phyloP scores from a whole-genome alignment of 2,113 vertebrate species.

The Proterorhinus semilunaris region DNA sequence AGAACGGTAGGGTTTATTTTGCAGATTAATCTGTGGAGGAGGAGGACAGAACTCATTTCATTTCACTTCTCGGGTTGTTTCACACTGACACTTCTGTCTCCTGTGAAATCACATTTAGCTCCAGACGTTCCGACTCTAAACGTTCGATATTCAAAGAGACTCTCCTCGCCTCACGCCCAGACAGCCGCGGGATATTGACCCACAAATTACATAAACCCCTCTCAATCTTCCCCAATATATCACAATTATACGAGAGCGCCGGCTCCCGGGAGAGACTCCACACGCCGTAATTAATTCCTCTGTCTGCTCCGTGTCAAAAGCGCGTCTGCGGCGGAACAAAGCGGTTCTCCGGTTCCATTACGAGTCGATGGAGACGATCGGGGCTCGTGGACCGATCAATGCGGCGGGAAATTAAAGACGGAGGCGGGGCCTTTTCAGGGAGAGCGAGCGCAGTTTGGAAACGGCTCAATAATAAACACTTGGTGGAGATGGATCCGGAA shows the following conservation, averaged over 20 bases:
- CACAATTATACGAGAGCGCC: not conserved
- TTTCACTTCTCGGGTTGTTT: too few relatives aligned
- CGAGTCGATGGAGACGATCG: conserved; percentile 51
- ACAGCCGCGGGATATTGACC: not conserved
- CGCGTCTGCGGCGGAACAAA: not conserved
- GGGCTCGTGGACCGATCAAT: conserved; percentile 50
- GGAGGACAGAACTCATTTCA: too few relatives aligned
- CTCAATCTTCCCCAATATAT: not conserved
- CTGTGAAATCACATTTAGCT: too few relatives aligned
- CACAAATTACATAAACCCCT: not conserved
- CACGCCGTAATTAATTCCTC: conserved; percentile 10
- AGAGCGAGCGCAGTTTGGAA: conserved; percentile 32
- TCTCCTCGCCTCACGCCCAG: not conserved
- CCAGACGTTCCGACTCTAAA: too few relatives aligned
- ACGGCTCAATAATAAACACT: conserved; percentile 16
- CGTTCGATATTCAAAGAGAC: too few relatives aligned
- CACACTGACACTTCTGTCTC: too few relatives aligned
- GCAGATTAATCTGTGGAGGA: too few relatives aligned
- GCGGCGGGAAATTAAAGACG: conserved; percentile 44
- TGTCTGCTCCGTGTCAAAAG: not conserved
- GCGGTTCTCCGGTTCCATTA: conserved; percentile 38
- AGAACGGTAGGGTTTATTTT: too few relatives aligned
- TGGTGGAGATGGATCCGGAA: not conserved
- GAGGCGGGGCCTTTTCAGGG: conserved; percentile 42
- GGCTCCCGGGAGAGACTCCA: not conserved